Evolutionary conservation across 2,797 vertebrate genomes (phyloP).

Genomic region (Eulemur mongoz): DNA sequence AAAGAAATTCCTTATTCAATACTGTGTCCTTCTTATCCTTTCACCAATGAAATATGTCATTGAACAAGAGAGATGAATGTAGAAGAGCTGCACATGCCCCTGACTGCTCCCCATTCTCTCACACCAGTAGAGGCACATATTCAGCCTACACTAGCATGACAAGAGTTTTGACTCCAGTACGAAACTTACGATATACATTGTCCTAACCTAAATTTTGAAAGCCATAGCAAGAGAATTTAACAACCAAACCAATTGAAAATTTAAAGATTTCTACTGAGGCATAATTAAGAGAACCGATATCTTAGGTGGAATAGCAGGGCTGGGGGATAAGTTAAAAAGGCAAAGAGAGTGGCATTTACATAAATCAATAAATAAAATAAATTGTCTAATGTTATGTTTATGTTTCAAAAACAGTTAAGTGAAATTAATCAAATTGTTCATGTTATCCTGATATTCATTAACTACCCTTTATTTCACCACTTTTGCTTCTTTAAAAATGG

Average conservation of each 20-base stretch:
- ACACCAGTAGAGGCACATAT: not conserved
- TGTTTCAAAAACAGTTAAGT: not conserved
- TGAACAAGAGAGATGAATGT: not conserved
- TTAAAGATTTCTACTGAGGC: not conserved
- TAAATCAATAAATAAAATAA: not conserved
- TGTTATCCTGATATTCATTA: not conserved
- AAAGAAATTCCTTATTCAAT: not conserved
- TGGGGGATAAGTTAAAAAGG: not conserved
- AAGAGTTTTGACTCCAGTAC: not conserved
- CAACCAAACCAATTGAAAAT: not conserved
- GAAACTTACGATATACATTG: not conserved
- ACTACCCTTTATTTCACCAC: not conserved
- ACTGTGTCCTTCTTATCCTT: not conserved
- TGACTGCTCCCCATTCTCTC: not conserved
- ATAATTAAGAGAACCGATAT: not conserved
- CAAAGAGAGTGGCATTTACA: not conserved
- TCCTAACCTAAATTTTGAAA: not conserved
- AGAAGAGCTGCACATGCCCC: not conserved
- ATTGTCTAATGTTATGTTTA: not conserved
- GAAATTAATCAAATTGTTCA: not conserved
- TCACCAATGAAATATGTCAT: not conserved
- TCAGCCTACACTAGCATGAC: not conserved
- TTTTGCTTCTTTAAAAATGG: not conserved
- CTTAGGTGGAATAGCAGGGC: not conserved
- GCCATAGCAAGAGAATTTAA: not conserved